phyloP scores from a whole-genome alignment of 2,888 invertebrate species.

The Gortyna flavago region DNA sequence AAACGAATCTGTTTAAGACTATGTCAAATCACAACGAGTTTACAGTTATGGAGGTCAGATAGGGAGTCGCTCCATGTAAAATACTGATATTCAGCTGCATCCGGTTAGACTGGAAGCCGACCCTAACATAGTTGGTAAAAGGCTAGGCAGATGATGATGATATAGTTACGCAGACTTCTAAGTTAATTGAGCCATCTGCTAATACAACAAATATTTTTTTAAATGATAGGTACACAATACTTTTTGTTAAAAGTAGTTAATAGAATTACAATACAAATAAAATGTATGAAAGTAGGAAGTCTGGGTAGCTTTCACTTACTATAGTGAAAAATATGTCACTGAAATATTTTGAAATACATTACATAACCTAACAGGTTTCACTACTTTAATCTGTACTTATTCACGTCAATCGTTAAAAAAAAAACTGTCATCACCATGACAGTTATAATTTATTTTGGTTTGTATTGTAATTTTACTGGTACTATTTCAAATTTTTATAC shows the following conservation, averaged over 20 bases:
- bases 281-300: not conserved
- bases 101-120: too few species aligned
- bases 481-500: constrained; percentile 4
- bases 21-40: too few species aligned
- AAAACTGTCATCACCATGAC: constrained; percentile 31
- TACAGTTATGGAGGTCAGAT: too few species aligned
- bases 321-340: not conserved
- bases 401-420: not conserved
- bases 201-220: not conserved
- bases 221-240: not conserved
- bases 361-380: constrained; percentile 20
- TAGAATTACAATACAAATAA: not conserved
- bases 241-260: not conserved
- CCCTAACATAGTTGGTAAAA: too few species aligned
- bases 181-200: not conserved
- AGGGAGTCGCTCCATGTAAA: too few species aligned
- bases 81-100: too few species aligned
- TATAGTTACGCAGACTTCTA: not conserved
- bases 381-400: not conserved
- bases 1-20: too few species aligned
- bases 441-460: constrained; percentile 16
- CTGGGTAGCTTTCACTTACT: not conserved
- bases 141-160: too few species aligned
- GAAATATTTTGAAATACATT: not conserved
- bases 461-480: constrained; percentile 20